Evolutionary conservation across 2,888 invertebrate genomes (phyloP).

Genomic region (Pemphredon lugubris): DNA sequence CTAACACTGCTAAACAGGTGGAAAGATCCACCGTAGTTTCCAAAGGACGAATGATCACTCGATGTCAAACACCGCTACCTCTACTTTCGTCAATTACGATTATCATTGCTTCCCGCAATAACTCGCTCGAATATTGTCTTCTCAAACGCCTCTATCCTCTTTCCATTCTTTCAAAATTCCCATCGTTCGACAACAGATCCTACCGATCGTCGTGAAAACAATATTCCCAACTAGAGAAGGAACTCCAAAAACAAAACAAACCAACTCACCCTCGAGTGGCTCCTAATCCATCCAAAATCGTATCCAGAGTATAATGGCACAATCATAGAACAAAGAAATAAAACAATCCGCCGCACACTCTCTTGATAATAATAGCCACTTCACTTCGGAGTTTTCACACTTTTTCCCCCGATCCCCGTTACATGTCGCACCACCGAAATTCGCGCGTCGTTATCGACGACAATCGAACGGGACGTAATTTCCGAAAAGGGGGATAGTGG

Average conservation of each 20-base stretch:
- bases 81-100: too few relatives aligned
- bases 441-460: too few relatives aligned
- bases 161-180: not conserved
- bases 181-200: not conserved
- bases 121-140: too few relatives aligned
- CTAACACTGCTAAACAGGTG: slow-evolving; percentile 8
- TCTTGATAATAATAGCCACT: slow-evolving; percentile 20
- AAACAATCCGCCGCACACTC: slow-evolving; percentile 29
- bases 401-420: not conserved
- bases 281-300: slow-evolving; percentile 68
- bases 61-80: too few relatives aligned
- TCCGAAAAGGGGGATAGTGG: too few relatives aligned
- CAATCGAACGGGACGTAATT: too few relatives aligned
- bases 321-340: slow-evolving; percentile 35
- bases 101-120: too few relatives aligned
- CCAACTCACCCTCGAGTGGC: slow-evolving; percentile 55
- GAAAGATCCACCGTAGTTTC: slow-evolving; percentile 7
- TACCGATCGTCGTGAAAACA: not conserved
- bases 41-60: too few relatives aligned
- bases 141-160: too few relatives aligned
- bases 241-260: too few relatives aligned
- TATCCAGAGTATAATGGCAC: slow-evolving; percentile 65
- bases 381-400: slow-evolving; percentile 34
- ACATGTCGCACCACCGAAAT: slow-evolving; percentile 33
- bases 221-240: too few relatives aligned